phyloP scores from a whole-genome alignment of 2,113 vertebrate species.

The Solenodon paradoxus region DNA sequence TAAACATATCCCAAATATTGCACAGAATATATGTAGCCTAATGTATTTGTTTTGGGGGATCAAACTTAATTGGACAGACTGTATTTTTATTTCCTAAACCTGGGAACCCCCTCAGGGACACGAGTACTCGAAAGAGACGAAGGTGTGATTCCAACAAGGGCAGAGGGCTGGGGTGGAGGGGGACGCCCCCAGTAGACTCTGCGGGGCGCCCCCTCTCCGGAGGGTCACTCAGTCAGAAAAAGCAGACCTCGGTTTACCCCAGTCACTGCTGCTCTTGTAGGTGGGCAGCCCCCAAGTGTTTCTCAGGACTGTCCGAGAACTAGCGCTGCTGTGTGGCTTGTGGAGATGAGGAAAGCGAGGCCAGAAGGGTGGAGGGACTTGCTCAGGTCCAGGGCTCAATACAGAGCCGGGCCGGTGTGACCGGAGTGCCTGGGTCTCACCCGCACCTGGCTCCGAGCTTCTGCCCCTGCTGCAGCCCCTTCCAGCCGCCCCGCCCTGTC shows the following conservation, averaged over 20 bases:
- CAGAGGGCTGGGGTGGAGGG: accelerated
- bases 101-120: background rate
- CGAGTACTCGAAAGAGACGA: background rate
- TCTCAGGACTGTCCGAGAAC: background rate
- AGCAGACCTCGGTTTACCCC: background rate
- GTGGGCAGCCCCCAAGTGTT: accelerated
- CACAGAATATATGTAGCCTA: no score
- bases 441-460: background rate
- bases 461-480: background rate
- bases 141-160: no score
- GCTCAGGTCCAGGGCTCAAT: background rate
- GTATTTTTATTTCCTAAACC: background rate
- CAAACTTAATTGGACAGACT: background rate
- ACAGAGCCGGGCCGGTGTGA: no score
- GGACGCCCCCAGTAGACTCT: no score
- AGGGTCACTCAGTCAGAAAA: background rate
- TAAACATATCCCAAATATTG: no score
- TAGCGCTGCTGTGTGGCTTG: background rate
- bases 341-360: background rate
- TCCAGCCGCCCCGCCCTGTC: background rate
- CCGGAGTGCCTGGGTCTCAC: no score
- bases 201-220: background rate
- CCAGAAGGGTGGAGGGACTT: background rate
- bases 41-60: no score
- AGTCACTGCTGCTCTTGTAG: no score